Evolutionary conservation across 2,113 vertebrate genomes (phyloP).

Genomic region (Pterocles orientalis): DNA sequence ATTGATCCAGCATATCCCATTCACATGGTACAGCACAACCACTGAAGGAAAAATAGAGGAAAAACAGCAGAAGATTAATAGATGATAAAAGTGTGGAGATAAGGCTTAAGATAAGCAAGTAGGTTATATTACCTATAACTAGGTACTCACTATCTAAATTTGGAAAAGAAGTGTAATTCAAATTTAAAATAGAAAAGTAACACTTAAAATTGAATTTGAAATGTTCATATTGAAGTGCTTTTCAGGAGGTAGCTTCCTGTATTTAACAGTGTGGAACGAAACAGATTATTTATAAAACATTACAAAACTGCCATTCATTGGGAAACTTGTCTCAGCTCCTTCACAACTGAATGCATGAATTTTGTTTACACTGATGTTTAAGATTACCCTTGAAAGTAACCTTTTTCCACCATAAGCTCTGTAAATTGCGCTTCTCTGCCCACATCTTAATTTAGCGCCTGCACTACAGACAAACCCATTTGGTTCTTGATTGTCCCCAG

Average conservation of each 20-base stretch:
- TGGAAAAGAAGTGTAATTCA: neutral
- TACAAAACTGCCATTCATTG: neutral
- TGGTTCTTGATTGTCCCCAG: neutral
- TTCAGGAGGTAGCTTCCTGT: neutral
- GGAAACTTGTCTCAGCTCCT: neutral
- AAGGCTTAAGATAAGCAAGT: neutral
- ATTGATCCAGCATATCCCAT: neutral
- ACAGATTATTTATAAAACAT: neutral
- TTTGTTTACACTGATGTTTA: neutral
- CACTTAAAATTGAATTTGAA: neutral
- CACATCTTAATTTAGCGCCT: neutral
- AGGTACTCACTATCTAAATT: neutral
- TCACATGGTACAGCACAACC: neutral
- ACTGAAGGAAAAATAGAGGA: neutral
- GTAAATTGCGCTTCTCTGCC: neutral
- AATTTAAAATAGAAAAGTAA: neutral
- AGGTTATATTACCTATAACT: neutral
- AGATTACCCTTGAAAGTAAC: slow-evolving; percentile 12
- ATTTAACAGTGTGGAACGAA: neutral
- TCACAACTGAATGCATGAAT: neutral
- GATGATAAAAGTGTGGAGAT: neutral
- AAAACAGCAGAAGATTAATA: slow-evolving; percentile 1
- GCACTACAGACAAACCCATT: neutral
- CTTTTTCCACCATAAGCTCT: neutral
- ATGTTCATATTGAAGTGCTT: neutral